These are phyloP conservation scores for Rhinopithecus roxellana DNA, from an alignment of 2,113 vertebrate species.

Conservation along the genomic window DNA sequence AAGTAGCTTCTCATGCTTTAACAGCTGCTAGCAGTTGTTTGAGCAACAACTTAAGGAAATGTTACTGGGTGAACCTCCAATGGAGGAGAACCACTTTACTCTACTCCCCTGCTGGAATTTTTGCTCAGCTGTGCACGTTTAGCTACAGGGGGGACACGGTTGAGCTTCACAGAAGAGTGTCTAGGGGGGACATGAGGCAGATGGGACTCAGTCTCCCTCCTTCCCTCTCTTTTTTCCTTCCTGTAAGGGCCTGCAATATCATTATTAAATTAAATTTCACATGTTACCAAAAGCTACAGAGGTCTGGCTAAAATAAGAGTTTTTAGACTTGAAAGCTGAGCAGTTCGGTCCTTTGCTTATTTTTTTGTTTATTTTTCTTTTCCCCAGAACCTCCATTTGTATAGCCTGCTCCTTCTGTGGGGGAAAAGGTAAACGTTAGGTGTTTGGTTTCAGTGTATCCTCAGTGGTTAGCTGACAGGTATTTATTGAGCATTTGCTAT, in stretches of 20 bases:
- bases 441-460: neutral
- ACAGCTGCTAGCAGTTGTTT: conserved; percentile 39
- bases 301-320: neutral
- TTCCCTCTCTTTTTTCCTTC: neutral
- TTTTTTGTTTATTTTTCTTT: neutral
- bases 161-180: neutral
- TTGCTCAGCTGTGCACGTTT: neutral
- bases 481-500: neutral
- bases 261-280: conserved; percentile 27
- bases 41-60: neutral
- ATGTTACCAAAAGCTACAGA: neutral
- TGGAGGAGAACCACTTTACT: neutral
- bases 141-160: neutral
- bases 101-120: neutral
- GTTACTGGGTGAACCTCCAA: neutral
- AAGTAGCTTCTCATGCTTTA: neutral
- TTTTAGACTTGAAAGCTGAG: neutral
- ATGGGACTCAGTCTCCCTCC: neutral
- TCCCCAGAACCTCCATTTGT: neutral
- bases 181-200: neutral
- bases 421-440: neutral
- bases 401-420: neutral
- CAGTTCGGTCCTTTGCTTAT: neutral
- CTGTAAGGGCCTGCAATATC: neutral
- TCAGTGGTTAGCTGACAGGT: neutral